Evolutionary conservation across 53 echinoderm and acorn worm species (phyloP).

Genomic region (Holothuria leucospilota): DNA sequence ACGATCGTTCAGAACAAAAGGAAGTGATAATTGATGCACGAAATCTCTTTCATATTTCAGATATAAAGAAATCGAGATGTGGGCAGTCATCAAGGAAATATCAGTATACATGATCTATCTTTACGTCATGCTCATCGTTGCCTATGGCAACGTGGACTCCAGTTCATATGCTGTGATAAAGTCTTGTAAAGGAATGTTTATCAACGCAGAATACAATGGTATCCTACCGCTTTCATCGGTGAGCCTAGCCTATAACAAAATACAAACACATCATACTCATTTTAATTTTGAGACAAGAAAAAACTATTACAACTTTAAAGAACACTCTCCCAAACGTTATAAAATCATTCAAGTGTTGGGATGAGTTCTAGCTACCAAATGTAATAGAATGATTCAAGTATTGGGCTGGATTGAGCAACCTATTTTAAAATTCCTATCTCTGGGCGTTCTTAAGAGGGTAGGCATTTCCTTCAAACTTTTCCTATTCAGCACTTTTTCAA

Average conservation of each 20-base stretch:
- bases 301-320: too few species aligned
- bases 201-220: conserved; percentile 77
- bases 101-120: conserved; percentile 78
- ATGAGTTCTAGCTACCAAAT: too few species aligned
- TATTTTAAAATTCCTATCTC: too few species aligned
- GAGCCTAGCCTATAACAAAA: not conserved
- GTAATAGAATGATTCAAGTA: too few species aligned
- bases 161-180: conserved; percentile 56
- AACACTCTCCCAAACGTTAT: too few species aligned
- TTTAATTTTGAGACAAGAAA: not conserved
- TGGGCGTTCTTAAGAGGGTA: too few species aligned
- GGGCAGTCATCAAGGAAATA: conserved; percentile 74
- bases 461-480: too few species aligned
- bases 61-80: conserved; percentile 86
- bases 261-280: not conserved
- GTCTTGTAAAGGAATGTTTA: conserved; percentile 61
- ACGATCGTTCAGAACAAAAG: not conserved
- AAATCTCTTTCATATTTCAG: conserved; percentile 36
- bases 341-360: too few species aligned
- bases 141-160: conserved; percentile 69
- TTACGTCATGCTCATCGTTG: conserved; percentile 76
- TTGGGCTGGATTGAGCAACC: too few species aligned
- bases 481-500: too few species aligned
- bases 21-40: not conserved
- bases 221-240: conserved; percentile 45